Conservation (phyloP, 2,888 invertebrate genomes). For the Lasiommata megera region DNA sequence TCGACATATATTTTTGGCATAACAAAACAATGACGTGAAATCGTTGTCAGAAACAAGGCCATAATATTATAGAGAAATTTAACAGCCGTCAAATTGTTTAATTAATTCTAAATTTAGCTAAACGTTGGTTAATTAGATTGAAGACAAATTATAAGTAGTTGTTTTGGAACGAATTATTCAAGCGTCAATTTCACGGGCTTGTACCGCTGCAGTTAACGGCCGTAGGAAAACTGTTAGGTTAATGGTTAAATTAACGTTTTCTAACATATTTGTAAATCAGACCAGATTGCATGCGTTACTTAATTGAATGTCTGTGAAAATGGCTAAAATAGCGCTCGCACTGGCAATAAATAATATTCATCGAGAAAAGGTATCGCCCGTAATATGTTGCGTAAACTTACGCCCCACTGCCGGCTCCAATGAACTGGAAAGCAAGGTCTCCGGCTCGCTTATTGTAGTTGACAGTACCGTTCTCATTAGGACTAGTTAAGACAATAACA, state of each 20-base stretch:
- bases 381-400: conserved; percentile 65
- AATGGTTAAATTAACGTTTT: background rate
- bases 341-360: conserved; percentile 32
- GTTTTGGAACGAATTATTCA: conserved; percentile 5
- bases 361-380: conserved; percentile 66
- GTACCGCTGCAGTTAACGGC: background rate
- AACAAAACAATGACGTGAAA: conserved; percentile 79
- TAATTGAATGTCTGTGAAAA: conserved; percentile 12
- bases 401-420: conserved; percentile 68
- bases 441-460: conserved; percentile 69
- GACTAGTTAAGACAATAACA: conserved; percentile 75
- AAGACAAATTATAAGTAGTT: background rate
- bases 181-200: background rate
- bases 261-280: background rate
- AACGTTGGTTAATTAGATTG: background rate
- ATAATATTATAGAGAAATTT: conserved; percentile 56
- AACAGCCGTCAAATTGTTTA: conserved; percentile 39
- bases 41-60: conserved; percentile 70
- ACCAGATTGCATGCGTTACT: conserved; percentile 12
- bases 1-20: conserved; percentile 76
- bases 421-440: conserved; percentile 81
- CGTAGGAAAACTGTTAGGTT: background rate
- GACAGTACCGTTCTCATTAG: conserved; percentile 70
- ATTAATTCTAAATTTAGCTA: conserved; percentile 1
- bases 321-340: conserved; percentile 11